Conservation (phyloP, 2,797 vertebrate species). For the Sebastes oblongus region DNA sequence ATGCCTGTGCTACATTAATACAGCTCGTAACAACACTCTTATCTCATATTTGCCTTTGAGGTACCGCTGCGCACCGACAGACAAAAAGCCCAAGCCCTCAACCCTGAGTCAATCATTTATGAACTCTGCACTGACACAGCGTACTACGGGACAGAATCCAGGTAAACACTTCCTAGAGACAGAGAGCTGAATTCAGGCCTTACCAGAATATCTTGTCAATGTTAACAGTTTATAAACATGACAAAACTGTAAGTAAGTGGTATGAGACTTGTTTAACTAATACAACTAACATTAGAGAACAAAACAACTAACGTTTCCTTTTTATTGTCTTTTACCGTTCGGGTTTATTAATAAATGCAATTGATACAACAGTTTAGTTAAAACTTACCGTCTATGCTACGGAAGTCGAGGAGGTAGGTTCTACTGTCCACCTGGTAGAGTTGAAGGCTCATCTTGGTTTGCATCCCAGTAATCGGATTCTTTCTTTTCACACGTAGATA, state of each 20-base stretch:
- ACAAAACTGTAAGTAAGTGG: not conserved
- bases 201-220: not conserved
- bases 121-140: not conserved
- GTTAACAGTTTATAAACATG: not conserved
- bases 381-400: constrained; percentile 96
- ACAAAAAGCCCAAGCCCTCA: constrained; percentile 4
- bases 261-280: not conserved
- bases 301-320: not conserved
- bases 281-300: not conserved
- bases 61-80: not conserved
- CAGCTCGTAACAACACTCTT: constrained; percentile 26
- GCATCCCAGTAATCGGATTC: constrained; percentile 93
- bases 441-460: constrained; percentile 98
- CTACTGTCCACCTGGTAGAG: constrained; percentile 98
- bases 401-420: constrained; percentile 97
- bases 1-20: constrained; percentile 10
- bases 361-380: not conserved
- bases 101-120: constrained; percentile 57
- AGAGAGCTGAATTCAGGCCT: not conserved
- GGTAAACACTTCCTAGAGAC: constrained; percentile 4
- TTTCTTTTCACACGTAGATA: constrained; percentile 95
- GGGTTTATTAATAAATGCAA: not conserved
- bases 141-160: constrained; percentile 9
- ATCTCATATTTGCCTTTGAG: constrained; percentile 52
- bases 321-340: not conserved